phyloP scores from a whole-genome alignment of 2,113 vertebrate genomes.

The Capreolus pygargus region DNA sequence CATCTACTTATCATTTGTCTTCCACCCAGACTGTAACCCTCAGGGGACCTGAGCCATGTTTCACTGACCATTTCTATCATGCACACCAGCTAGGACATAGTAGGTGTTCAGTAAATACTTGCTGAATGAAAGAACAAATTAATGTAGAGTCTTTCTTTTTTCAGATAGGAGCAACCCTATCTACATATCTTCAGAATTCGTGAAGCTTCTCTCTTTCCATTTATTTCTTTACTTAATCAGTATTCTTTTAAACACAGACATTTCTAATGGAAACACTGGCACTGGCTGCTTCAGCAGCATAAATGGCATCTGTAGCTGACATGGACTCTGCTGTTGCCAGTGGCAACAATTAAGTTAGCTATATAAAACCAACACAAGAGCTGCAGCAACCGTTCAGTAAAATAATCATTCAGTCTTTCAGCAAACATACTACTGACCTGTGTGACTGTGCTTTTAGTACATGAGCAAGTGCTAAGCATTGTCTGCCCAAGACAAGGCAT shows the following conservation, averaged over 20 bases:
- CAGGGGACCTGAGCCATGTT: not conserved
- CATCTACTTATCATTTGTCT: not conserved
- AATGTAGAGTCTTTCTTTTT: not conserved
- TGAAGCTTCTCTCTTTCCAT: not conserved
- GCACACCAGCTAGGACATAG: not conserved
- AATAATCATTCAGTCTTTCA: slow-evolving; percentile 59
- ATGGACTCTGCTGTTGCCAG: slow-evolving; percentile 63
- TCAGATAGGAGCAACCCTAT: not conserved
- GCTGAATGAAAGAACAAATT: not conserved
- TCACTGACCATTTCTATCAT: not conserved
- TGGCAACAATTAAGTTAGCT: slow-evolving; percentile 52
- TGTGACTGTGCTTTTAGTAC: slow-evolving; percentile 56
- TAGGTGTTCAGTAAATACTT: not conserved
- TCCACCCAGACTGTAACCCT: not conserved
- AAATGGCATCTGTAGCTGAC: slow-evolving; percentile 73
- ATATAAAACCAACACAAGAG: slow-evolving; percentile 54
- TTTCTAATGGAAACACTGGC: slow-evolving; percentile 72
- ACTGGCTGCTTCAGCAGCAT: slow-evolving; percentile 63
- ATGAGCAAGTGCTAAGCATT: not conserved
- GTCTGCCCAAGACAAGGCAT: slow-evolving; percentile 29
- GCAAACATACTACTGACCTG: slow-evolving; percentile 42
- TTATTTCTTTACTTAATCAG: slow-evolving; percentile 24
- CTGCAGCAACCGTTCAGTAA: slow-evolving; percentile 57
- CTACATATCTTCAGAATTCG: not conserved
- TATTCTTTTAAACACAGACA: slow-evolving; percentile 47